A percentile compares a stretch with the other conserved stretches of the same genome.
Evolutionary conservation across 2,888 invertebrate genomes (phyloP).

Genomic region (Cremastinae sp.): DNA sequence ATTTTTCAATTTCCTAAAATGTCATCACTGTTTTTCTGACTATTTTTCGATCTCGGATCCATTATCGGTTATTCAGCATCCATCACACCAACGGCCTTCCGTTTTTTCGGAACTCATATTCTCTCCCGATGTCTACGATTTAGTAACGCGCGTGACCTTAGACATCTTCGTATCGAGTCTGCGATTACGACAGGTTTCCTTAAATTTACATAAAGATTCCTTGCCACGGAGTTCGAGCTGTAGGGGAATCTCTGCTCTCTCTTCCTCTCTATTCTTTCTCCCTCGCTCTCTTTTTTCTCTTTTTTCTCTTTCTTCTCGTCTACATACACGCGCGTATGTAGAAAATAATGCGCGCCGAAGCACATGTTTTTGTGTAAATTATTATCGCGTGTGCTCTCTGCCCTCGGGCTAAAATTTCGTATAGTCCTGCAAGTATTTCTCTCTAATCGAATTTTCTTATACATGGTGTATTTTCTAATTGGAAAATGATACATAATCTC

Average conservation of each 20-base stretch:
- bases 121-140: conserved; percentile 11
- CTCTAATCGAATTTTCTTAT: neutral
- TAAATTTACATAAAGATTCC: conserved; percentile 55
- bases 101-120: neutral
- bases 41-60: neutral
- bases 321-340: no score
- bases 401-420: conserved; percentile 21
- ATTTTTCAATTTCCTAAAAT: neutral
- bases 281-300: neutral
- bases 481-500: no score
- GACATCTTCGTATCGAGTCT: conserved; percentile 10
- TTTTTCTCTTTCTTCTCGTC: neutral
- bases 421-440: neutral
- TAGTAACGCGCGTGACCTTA: conserved; percentile 23
- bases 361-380: conserved; percentile 9
- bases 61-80: neutral
- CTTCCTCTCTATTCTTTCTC: conserved; percentile 3
- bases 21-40: neutral
- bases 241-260: conserved; percentile 24
- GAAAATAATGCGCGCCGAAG: no score
- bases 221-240: conserved; percentile 27
- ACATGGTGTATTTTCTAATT: no score
- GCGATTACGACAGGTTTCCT: conserved; percentile 53
- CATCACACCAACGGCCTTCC: no score
- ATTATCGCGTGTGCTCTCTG: conserved; percentile 52